Evolutionary conservation across 2,113 vertebrate species (phyloP).

Genomic region (Platysternon megacephalum): DNA sequence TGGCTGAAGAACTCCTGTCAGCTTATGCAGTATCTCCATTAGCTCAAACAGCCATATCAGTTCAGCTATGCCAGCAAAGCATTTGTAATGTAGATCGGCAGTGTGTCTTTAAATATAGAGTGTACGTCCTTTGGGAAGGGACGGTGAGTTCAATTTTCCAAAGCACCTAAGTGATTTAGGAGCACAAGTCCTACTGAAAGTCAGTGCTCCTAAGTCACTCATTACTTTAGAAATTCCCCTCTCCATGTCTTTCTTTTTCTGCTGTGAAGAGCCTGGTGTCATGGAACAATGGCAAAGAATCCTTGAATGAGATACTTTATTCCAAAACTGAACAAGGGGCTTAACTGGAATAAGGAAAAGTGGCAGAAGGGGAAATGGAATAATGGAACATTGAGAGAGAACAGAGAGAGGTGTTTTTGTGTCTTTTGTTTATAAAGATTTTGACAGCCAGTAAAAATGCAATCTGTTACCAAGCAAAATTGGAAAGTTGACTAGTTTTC

Average conservation of each 20-base stretch:
- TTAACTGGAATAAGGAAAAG: background rate
- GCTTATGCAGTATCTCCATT: background rate
- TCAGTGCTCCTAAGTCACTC: background rate
- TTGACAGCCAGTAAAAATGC: background rate
- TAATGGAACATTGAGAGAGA: background rate
- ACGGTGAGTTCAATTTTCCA: background rate
- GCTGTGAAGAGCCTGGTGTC: background rate
- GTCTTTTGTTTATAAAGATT: background rate
- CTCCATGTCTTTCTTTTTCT: background rate
- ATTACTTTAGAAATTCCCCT: background rate
- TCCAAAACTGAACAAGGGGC: background rate
- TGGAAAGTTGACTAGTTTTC: background rate
- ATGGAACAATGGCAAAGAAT: background rate
- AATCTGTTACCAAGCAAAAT: background rate
- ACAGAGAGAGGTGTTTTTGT: background rate
- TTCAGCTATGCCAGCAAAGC: background rate
- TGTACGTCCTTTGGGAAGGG: background rate
- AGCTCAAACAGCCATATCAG: too few species aligned
- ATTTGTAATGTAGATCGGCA: background rate
- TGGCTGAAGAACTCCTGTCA: too few species aligned
- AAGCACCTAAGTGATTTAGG: background rate
- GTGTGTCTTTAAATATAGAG: too few species aligned
- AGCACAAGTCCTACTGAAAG: background rate
- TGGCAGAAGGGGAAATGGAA: background rate
- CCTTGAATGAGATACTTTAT: background rate